These are phyloP conservation scores for Agrilus planipennis DNA, from an alignment of 1,140 invertebrate genomes.

Conservation along the genomic window DNA sequence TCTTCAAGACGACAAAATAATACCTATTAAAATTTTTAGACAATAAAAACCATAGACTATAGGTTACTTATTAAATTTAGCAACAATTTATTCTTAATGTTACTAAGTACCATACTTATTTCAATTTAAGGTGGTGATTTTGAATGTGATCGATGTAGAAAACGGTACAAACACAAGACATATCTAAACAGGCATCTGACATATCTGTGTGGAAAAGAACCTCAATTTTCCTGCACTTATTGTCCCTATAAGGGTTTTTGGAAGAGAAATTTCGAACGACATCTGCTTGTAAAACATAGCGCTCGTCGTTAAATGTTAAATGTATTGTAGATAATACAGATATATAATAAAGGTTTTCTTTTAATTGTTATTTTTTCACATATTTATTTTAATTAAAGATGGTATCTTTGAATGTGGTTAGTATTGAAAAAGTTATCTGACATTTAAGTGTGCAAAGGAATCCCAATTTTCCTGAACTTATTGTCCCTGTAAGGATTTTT, in stretches of 20 bases:
- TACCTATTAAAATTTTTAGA: no score
- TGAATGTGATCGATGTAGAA: conserved; percentile 34
- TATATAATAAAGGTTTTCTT: background rate
- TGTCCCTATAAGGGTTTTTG: conserved; percentile 38
- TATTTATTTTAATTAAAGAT: background rate
- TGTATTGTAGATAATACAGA: background rate
- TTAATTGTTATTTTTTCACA: background rate
- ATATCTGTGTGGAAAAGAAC: conserved; percentile 36
- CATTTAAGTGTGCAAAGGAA: conserved; percentile 36
- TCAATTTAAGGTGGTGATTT: conserved; percentile 31
- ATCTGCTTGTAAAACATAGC: conserved; percentile 7
- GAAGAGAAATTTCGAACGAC: conserved; percentile 31
- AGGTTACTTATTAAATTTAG: no score
- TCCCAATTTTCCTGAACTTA: conserved; percentile 35
- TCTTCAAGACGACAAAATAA: no score
- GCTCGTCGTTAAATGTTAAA: background rate
- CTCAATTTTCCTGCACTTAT: conserved; percentile 35
- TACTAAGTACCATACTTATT: no score
- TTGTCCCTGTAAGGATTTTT: conserved; percentile 37
- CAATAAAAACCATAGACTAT: no score
- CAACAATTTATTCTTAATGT: no score
- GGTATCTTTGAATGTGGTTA: conserved; percentile 34
- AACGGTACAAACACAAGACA: conserved; percentile 41
- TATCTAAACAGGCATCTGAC: conserved; percentile 22
- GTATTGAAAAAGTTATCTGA: conserved; percentile 26